Evolutionary conservation across 2,888 invertebrate genomes (phyloP), one percentile per base, ranked within the genome.

Genomic region (Philhelius pedissequus): DNA sequence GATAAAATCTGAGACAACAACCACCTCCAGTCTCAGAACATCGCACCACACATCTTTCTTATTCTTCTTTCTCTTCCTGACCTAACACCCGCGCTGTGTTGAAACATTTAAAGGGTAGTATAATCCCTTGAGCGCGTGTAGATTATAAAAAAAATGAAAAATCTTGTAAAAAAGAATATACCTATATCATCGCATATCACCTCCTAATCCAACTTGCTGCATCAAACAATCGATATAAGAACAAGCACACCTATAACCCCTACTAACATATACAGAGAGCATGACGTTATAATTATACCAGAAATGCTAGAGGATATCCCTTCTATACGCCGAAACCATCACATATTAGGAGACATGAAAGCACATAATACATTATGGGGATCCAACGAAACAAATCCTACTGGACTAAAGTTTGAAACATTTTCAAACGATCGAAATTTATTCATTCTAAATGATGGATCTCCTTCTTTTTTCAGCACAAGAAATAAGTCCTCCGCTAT

Each of bases 101-200:
- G n/a, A n/a, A n/a, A n/a, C n/a, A n/a, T n/a, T n/a, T n/a, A n/a
- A n/a, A n/a, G n/a, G n/a, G n/a, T n/a, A n/a, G n/a, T n/a, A n/a
- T n/a, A n/a, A n/a, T n/a, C n/a, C n/a, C n/a, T n/a, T n/a, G n/a
- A n/a, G n/a, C n/a, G n/a, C n/a, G n/a, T n/a, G n/a, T n/a, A n/a
- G n/a, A n/a, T n/a, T n/a, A n/a, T n/a, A n/a, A n/a, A n/a, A n/a
- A n/a, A n/a, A n/a, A n/a, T n/a, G n/a, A n/a, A n/a, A n/a, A n/a
- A n/a, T 30, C 50, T 73, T 20, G 38, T 62, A 1, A 74, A 64
- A 54, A 52, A 64, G 2, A 20, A 54, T 43, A 64, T 74, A n/a
- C 45, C 70, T 7, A 32, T 56, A 30, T 2, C 1, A 0, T 52
- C 38, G 1, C 60, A 73, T 35, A 20, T n/a, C 15, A 64, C 73